Evolutionary conservation across 2,113 vertebrate genomes (phyloP).

Genomic region (Scomber japonicus): DNA sequence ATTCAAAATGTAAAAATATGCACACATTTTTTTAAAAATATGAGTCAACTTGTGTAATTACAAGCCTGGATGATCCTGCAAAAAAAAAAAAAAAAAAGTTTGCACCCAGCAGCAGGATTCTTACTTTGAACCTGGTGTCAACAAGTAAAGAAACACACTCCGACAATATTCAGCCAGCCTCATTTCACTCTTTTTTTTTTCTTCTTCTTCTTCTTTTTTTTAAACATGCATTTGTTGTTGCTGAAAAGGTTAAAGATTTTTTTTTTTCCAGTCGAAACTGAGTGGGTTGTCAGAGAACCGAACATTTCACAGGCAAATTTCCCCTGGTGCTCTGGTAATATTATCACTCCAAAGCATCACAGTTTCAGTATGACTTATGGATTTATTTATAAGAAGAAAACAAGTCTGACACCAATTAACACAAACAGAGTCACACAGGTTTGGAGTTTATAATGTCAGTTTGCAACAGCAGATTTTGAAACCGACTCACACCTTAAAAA

Average conservation of each 20-base stretch:
- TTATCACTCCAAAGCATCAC: slow-evolving; percentile 97
- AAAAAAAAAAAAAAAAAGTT: neutral
- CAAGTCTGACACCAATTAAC: slow-evolving; percentile 91
- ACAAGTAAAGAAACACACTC: slow-evolving; percentile 32
- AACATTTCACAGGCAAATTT: slow-evolving; percentile 97
- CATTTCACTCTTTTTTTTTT: slow-evolving; percentile 54
- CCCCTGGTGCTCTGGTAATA: slow-evolving; percentile 93
- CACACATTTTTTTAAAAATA: neutral
- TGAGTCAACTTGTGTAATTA: slow-evolving; percentile 26
- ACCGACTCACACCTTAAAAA: slow-evolving; percentile 16
- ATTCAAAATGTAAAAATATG: slow-evolving; percentile 3
- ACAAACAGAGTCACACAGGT: slow-evolving; percentile 11
- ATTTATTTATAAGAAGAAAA: slow-evolving; percentile 98
- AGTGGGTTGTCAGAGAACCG: slow-evolving; percentile 98
- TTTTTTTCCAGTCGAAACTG: slow-evolving; percentile 96
- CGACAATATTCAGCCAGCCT: slow-evolving; percentile 32
- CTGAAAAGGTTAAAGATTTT: slow-evolving; percentile 94
- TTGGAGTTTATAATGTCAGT: neutral
- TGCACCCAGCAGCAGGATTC: slow-evolving; percentile 18
- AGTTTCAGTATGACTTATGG: slow-evolving; percentile 98
- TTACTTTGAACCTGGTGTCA: slow-evolving; percentile 9
- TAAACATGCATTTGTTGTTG: slow-evolving; percentile 82
- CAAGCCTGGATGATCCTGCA: neutral
- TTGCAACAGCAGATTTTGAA: slow-evolving; percentile 23
- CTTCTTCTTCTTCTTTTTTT: slow-evolving; percentile 58